These are phyloP conservation scores for Tubulanus polymorphus DNA, from an alignment of 2,888 invertebrate genomes.

Conservation along the genomic window DNA sequence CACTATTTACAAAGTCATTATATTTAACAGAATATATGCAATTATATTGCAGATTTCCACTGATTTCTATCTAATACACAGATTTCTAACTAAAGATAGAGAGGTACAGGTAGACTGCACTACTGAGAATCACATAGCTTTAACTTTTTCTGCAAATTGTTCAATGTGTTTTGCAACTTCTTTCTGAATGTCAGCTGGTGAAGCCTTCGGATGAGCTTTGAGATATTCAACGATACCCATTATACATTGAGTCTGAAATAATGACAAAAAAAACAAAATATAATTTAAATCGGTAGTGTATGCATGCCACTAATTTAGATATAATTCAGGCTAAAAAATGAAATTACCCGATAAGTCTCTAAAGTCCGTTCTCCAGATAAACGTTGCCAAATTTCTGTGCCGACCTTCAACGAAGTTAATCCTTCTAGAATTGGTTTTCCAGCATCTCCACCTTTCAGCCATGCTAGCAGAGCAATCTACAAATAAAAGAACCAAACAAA, in stretches of 20 bases:
- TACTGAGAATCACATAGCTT: neutral
- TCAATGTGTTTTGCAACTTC: slow-evolving; percentile 34
- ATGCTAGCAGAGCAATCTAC: neutral
- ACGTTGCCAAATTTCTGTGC: neutral
- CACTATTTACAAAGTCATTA: too few relatives aligned
- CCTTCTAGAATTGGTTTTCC: neutral
- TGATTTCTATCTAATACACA: too few relatives aligned
- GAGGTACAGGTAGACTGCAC: too few relatives aligned
- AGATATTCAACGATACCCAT: slow-evolving; percentile 34
- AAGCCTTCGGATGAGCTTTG: slow-evolving; percentile 38
- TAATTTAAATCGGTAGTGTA: neutral
- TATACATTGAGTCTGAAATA: slow-evolving; percentile 29
- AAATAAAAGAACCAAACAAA: too few relatives aligned
- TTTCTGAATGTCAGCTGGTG: slow-evolving; percentile 31
- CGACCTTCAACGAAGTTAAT: neutral
- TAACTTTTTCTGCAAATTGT: slow-evolving; percentile 23
- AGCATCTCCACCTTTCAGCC: neutral
- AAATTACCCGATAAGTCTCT: neutral
- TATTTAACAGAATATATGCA: too few relatives aligned
- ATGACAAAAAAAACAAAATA: neutral
- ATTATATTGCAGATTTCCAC: too few relatives aligned
- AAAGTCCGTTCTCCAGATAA: neutral
- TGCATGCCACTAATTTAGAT: neutral
- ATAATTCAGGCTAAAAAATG: neutral
- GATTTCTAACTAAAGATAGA: too few relatives aligned